phyloP scores from a whole-genome alignment of 2,113 vertebrate genomes.

The Sebastes fasciatus region DNA sequence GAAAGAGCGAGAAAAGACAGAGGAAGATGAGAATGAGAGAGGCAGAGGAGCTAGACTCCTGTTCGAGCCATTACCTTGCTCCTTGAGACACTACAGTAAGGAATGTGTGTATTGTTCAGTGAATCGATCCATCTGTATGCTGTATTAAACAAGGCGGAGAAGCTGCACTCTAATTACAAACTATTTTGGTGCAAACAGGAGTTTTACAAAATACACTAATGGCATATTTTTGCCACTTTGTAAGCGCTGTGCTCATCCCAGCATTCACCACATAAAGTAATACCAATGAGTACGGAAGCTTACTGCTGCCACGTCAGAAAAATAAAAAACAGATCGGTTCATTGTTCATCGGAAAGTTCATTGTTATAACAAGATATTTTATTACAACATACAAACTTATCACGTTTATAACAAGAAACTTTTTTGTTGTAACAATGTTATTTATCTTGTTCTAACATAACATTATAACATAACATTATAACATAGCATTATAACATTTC shows the following conservation, averaged over 20 bases:
- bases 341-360: neutral
- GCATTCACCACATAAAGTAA: conserved; percentile 5
- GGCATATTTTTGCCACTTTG: too few species aligned
- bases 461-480: too few species aligned
- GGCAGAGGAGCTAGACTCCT: conserved; percentile 39
- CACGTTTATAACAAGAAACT: neutral
- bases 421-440: too few species aligned
- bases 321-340: neutral
- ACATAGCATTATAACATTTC: too few species aligned
- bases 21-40: conserved; percentile 15
- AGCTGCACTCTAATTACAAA: conserved; percentile 54
- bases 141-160: conserved; percentile 29
- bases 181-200: conserved; percentile 37
- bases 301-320: neutral
- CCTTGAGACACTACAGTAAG: conserved; percentile 39
- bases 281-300: neutral
- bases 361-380: neutral
- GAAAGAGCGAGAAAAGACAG: conserved; percentile 42
- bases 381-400: neutral
- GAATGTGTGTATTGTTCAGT: conserved; percentile 58
- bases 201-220: conserved; percentile 34
- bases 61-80: conserved; percentile 55
- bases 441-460: too few species aligned
- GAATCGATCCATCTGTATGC: conserved; percentile 52
- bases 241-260: conserved; percentile 13